phyloP scores from a whole-genome alignment of 2,888 invertebrate species.

The Dione vanillae region DNA sequence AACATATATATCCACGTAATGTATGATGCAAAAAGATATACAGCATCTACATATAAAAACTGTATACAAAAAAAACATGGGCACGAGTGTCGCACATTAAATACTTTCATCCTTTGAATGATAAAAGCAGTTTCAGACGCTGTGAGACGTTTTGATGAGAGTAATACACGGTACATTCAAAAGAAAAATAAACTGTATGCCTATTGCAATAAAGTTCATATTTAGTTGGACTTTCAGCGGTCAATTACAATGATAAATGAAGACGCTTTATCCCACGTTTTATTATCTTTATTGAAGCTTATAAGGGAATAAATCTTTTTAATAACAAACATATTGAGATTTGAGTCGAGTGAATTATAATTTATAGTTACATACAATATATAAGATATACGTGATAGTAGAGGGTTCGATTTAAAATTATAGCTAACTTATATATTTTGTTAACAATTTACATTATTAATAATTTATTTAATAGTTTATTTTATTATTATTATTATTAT shows the following conservation, averaged over 20 bases:
- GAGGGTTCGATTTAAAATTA: too few species aligned
- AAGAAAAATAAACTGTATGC: neutral
- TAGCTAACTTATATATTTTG: too few species aligned
- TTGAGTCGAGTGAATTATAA: neutral
- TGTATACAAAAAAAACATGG: neutral
- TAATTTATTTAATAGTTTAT: too few species aligned
- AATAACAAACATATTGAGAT: slow-evolving; percentile 10
- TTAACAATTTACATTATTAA: too few species aligned
- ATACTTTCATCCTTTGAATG: slow-evolving; percentile 28
- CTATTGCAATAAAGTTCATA: neutral
- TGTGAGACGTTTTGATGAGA: slow-evolving; percentile 34
- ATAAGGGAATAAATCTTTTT: neutral
- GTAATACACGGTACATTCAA: neutral
- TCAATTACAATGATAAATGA: slow-evolving; percentile 39
- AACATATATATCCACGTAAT: too few species aligned
- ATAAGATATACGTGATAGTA: too few species aligned
- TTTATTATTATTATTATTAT: too few species aligned
- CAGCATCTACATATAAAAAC: neutral
- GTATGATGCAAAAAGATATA: too few species aligned
- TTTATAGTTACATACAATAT: neutral
- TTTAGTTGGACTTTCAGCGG: neutral
- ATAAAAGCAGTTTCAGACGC: slow-evolving; percentile 34
- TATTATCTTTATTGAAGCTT: slow-evolving; percentile 38
- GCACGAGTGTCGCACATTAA: neutral
- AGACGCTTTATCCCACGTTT: slow-evolving; percentile 28